These are phyloP conservation scores for Axinella damicornis DNA, from an alignment of 37 sponge, comb jelly and placozoan species.

Conservation along the genomic window DNA sequence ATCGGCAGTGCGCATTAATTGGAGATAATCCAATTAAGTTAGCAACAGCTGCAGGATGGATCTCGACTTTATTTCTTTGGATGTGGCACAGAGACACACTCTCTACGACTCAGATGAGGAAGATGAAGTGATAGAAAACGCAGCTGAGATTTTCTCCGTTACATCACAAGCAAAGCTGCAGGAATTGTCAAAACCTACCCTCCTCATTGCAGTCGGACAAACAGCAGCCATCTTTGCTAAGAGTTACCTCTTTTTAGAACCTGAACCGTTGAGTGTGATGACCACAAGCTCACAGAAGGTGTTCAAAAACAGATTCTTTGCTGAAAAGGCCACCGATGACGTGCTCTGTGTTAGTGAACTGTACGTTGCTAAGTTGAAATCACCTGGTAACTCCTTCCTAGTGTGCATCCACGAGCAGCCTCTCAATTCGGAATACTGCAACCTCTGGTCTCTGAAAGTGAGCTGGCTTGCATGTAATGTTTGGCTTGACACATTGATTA, in stretches of 20 bases:
- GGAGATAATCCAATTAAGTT: neutral
- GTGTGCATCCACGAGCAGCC: conserved; percentile 36
- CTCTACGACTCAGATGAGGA: conserved; percentile 65
- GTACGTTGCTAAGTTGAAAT: neutral
- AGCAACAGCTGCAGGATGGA: neutral
- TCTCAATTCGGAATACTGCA: conserved; percentile 34
- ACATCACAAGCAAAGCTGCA: neutral
- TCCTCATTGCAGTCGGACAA: conserved; percentile 37
- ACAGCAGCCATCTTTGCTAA: conserved; percentile 45
- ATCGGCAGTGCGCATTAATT: neutral
- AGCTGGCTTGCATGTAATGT: too few species aligned
- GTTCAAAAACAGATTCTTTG: conserved; percentile 36
- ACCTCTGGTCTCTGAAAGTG: conserved; percentile 45
- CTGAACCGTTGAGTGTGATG: neutral
- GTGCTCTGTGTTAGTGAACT: conserved; percentile 7
- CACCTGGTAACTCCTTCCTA: neutral
- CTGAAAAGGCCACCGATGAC: neutral
- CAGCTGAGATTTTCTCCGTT: neutral
- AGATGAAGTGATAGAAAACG: conserved; percentile 6
- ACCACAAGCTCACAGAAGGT: neutral
- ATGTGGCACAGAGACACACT: conserved; percentile 57
- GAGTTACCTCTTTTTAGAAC: conserved; percentile 29
- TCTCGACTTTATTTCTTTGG: conserved; percentile 40
- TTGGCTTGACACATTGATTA: too few species aligned
- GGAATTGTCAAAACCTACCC: neutral